These are phyloP conservation scores for Halictus rubicundus DNA, from an alignment of 1,140 invertebrate species.

Conservation along the genomic window DNA sequence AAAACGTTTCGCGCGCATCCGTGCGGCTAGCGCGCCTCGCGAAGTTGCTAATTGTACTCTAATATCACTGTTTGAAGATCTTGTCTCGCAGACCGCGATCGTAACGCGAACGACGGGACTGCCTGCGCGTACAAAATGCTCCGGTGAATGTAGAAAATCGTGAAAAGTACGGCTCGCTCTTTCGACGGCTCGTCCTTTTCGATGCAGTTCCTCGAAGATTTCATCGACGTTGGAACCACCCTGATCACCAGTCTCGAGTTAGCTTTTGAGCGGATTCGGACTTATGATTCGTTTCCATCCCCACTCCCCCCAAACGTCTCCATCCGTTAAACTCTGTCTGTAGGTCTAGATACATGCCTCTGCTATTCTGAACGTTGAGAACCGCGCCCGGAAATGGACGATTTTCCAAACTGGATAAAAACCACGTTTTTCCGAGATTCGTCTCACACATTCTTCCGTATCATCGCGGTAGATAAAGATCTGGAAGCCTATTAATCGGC, in stretches of 20 bases:
- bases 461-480: too few species aligned
- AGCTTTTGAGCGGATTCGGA: constrained; percentile 22
- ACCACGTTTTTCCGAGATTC: neutral
- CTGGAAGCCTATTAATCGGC: too few species aligned
- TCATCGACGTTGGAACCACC: constrained; percentile 26
- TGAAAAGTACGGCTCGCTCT: neutral
- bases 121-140: constrained; percentile 13
- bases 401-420: neutral
- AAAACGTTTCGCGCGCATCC: constrained; percentile 17
- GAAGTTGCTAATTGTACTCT: constrained; percentile 40
- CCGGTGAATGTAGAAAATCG: constrained; percentile 1
- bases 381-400: constrained; percentile 9
- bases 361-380: constrained; percentile 22
- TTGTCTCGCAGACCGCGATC: neutral
- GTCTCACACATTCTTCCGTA: neutral
- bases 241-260: constrained; percentile 46
- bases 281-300: neutral
- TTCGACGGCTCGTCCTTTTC: neutral
- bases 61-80: constrained; percentile 50
- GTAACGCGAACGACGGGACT: constrained; percentile 20
- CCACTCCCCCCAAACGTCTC: neutral
- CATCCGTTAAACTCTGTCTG: constrained; percentile 8
- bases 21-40: constrained; percentile 11
- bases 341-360: constrained; percentile 35
- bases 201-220: too few species aligned